These are phyloP conservation scores for Listronotus oregonensis DNA, from an alignment of 1,140 invertebrate species.

Conservation along the genomic window DNA sequence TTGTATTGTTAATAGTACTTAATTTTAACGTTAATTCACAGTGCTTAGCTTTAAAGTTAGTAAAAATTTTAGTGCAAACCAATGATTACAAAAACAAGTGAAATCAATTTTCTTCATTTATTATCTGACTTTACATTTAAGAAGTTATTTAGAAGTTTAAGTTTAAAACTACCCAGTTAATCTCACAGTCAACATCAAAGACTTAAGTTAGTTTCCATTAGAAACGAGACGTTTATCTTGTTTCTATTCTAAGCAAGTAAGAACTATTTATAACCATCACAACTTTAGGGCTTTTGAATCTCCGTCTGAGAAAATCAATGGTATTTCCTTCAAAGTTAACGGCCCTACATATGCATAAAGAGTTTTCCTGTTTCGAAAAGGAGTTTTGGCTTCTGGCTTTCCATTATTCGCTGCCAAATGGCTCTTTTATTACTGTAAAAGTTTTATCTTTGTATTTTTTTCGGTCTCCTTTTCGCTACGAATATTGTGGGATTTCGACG, in stretches of 20 bases:
- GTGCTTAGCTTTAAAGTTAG: no score
- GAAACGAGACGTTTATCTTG: slow-evolving; percentile 4
- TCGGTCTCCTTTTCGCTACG: background rate
- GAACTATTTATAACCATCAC: slow-evolving; percentile 7
- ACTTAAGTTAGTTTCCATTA: background rate
- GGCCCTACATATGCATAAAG: slow-evolving; percentile 2
- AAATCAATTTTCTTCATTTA: no score
- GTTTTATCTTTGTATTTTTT: slow-evolving; percentile 1
- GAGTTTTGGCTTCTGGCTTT: background rate
- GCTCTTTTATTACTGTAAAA: slow-evolving; percentile 7
- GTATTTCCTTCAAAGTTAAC: background rate
- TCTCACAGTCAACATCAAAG: background rate
- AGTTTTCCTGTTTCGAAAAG: slow-evolving; percentile 7
- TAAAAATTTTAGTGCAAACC: no score
- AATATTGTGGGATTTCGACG: background rate
- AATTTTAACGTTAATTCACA: no score
- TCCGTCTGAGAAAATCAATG: slow-evolving; percentile 4
- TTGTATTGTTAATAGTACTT: no score
- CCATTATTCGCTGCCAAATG: slow-evolving; percentile 4
- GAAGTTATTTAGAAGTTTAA: background rate
- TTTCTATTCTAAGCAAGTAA: slow-evolving; percentile 6
- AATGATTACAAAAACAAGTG: no score
- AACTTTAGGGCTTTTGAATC: slow-evolving; percentile 9
- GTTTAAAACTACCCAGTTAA: slow-evolving; percentile 1
- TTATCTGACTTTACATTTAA: no score